Base-by-base conservation (phyloP, 2,113 vertebrate genomes). In the Tupaia chinensis region DNA sequence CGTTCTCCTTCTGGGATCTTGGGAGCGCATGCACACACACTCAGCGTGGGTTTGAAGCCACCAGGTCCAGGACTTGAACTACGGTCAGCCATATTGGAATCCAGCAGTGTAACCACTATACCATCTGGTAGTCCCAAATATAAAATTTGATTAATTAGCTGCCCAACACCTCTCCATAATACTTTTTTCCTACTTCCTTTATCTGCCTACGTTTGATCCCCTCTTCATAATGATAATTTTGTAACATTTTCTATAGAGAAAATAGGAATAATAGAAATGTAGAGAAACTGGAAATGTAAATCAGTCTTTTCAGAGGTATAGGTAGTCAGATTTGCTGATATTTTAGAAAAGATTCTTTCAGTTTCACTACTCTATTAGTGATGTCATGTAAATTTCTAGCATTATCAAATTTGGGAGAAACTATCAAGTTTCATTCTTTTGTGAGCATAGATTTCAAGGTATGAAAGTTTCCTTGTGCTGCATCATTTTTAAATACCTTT, bases 321-420 rank as follows among this genome's bases (percentile, higher is more conserved):
- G 23, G 20, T 65, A 58, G 6, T 80, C 8, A 68, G 72, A 81
- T 65, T 90, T 87, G 54, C 14, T 76, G 60, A 22, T 83, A 61
- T 79, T 81, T 63, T 74, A 86, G 20, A 82, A 95, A 88, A 86
- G 14, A 87, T 93, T 44, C 7, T 53, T 91, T 70, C 7, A n/a
- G 19, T 14, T 29, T 95, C 70, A 77, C 74, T 69, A 9, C 7
- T 81, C 54, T 70, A 53, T 79, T 66, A 17, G 7, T 81, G 61
- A 29, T 93, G n/a, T 17, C 20, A 29, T 76, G 15, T 22, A 76
- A 68, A 54, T 53, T 78, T 66, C 78, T 60, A 7, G 17, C 32
- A 34, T 81, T 91, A 5, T 87, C 20, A 60, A 70, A 83, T 61
- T 90, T 87, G n/a, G 34, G 14, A 54, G 77, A 87, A 60, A 5